These are phyloP conservation scores for Pantherophis guttatus DNA, from an alignment of 2,113 vertebrate genomes.

Conservation along the genomic window DNA sequence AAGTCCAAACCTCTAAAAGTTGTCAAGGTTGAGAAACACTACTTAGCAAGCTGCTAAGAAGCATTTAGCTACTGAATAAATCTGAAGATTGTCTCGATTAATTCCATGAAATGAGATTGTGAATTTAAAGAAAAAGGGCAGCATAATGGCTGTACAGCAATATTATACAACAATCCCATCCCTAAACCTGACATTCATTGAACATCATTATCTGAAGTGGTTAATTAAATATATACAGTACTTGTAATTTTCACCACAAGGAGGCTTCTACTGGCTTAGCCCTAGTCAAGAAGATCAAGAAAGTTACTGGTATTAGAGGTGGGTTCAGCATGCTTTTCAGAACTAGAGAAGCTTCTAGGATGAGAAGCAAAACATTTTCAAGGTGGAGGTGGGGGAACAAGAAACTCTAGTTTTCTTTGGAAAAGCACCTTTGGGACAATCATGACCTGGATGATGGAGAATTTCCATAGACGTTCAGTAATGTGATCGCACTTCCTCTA, in stretches of 20 bases:
- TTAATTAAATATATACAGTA: neutral
- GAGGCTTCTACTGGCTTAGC: neutral
- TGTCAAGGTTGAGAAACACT: too few relatives aligned
- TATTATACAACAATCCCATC: neutral
- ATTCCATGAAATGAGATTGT: neutral
- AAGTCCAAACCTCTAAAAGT: too few relatives aligned
- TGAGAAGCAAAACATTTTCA: neutral
- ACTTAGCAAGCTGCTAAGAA: neutral
- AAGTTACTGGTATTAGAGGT: neutral
- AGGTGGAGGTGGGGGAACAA: neutral
- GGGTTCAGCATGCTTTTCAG: neutral
- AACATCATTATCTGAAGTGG: neutral
- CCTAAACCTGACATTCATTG: neutral
- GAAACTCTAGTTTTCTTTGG: too few relatives aligned
- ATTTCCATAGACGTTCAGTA: neutral
- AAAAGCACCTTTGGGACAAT: neutral
- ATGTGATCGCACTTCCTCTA: neutral
- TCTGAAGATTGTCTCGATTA: neutral
- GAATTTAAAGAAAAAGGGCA: neutral
- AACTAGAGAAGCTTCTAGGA: neutral
- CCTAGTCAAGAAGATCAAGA: neutral
- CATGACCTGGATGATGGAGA: neutral
- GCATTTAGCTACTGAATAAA: neutral
- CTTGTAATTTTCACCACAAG: neutral
- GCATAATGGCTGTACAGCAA: neutral